Percentiles rank a stretch among this genome's conserved stretches.
Conservation (phyloP, 2,797 vertebrate species). For the Melopsittacus undulatus region DNA sequence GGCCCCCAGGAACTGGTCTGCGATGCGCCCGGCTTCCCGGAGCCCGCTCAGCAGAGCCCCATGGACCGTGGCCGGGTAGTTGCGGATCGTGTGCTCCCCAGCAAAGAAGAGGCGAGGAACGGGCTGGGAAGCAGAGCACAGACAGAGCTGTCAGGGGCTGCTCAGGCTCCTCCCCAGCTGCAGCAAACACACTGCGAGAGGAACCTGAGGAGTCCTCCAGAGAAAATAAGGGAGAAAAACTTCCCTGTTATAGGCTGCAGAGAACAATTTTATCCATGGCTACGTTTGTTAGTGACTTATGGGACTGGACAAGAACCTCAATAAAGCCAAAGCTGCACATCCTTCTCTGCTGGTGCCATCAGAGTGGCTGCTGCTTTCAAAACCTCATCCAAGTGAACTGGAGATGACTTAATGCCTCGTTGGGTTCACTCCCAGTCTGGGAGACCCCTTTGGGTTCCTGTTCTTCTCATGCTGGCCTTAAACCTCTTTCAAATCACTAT, state of each 20-base stretch:
- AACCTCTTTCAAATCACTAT: background rate
- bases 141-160: background rate
- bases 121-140: slow-evolving; percentile 76
- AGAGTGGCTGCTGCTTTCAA: too few relatives aligned
- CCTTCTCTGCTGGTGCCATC: too few relatives aligned
- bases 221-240: too few relatives aligned
- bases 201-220: too few relatives aligned
- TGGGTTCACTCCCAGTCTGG: background rate
- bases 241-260: too few relatives aligned
- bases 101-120: slow-evolving; percentile 96
- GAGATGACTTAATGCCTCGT: background rate
- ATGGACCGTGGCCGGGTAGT: slow-evolving; percentile 96
- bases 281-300: too few relatives aligned
- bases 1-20: slow-evolving; percentile 96
- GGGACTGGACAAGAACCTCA: too few relatives aligned
- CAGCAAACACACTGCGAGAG: too few relatives aligned
- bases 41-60: slow-evolving; percentile 95
- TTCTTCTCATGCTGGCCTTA: background rate
- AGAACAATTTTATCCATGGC: too few relatives aligned
- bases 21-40: slow-evolving; percentile 94
- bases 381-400: background rate
- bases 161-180: too few relatives aligned
- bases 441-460: background rate
- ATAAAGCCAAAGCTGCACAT: too few relatives aligned
- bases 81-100: slow-evolving; percentile 96